Base-by-base conservation (phyloP, 1,140 invertebrate species). In the Camponotus pennsylvanicus region DNA sequence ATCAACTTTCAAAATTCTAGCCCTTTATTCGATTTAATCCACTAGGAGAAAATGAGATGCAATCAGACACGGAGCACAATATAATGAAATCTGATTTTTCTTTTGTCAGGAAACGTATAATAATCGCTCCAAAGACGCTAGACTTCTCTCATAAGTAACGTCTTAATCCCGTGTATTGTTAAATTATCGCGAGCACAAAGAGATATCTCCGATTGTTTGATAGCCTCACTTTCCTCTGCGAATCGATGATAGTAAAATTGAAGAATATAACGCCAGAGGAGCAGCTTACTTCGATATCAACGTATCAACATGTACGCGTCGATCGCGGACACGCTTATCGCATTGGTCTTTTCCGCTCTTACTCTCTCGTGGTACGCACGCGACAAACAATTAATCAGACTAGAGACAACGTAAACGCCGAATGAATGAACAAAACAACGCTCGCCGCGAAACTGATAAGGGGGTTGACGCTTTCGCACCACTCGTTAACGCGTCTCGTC, bases 381-480 rank as follows among this genome's bases (percentile, higher is more conserved):
- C 57, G 84, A 86, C 86, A 59, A 66, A 52, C 13, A 52, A 52
- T 52, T 57, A 45, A 89, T 90, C 87, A 40, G 27, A 27, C 66
- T 40, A 42, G 45, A 40, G 42, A 18, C 21, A 77, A 57, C 73
- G 15, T 4, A 21, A 52, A 52, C 55, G 27, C 34, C 85, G 49
- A n/a, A 76, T 63, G 64, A 63, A 73, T 37, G 40, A 64, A 87
- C 52, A 59, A 18, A 67, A 27, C 69, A 66, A 2, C 9, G 32
- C 63, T 42, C 78, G 75, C 37, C 84, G 89, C 88, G 86, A 11
- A 73, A 91, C 91, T 85, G 89, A 93, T 93, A 93, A 88, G 45
- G 15, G 34, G 61, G n/a, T n/a, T 40, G 45, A 21, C 32, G 40
- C 27, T 49, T 69, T 78, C 7, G 55, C 55, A 64, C 55, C 57